phyloP scores from a whole-genome alignment of 2,113 vertebrate genomes.

The Hipposideros armiger region DNA sequence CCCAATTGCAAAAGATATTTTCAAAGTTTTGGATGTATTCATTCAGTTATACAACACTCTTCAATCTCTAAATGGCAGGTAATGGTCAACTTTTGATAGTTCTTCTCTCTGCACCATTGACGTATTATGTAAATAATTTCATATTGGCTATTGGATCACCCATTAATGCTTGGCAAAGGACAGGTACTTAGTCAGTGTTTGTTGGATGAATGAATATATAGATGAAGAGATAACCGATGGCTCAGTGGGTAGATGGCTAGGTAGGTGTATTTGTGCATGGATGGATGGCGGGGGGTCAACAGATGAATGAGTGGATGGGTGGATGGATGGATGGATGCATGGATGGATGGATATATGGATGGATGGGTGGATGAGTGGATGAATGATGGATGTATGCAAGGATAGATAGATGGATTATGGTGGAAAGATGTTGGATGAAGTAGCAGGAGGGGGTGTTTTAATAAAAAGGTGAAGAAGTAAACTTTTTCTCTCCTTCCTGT shows the following conservation, averaged over 20 bases:
- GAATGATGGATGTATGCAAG: neutral
- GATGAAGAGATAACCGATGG: neutral
- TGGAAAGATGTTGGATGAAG: neutral
- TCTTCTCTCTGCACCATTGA: neutral
- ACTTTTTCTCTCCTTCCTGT: neutral
- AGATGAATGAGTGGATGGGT: neutral
- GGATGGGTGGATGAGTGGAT: neutral
- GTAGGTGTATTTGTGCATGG: neutral
- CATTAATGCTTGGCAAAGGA: neutral
- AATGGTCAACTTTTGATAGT: neutral
- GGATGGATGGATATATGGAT: neutral
- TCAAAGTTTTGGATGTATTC: neutral
- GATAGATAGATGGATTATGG: neutral
- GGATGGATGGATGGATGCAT: neutral
- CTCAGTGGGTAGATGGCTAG: neutral
- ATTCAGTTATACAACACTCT: neutral
- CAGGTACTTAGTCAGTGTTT: neutral
- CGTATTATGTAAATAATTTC: slow-evolving; percentile 18
- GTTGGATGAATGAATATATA: neutral
- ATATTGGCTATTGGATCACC: neutral
- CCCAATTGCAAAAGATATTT: neutral
- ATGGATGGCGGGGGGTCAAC: no score
- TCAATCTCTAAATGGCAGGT: neutral
- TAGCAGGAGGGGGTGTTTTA: neutral
- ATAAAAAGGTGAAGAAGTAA: neutral